Evolutionary conservation across 1,140 invertebrate genomes (phyloP), one percentile per base, ranked within the genome.

Genomic region (Scaptodrosophila lebanonensis): DNA sequence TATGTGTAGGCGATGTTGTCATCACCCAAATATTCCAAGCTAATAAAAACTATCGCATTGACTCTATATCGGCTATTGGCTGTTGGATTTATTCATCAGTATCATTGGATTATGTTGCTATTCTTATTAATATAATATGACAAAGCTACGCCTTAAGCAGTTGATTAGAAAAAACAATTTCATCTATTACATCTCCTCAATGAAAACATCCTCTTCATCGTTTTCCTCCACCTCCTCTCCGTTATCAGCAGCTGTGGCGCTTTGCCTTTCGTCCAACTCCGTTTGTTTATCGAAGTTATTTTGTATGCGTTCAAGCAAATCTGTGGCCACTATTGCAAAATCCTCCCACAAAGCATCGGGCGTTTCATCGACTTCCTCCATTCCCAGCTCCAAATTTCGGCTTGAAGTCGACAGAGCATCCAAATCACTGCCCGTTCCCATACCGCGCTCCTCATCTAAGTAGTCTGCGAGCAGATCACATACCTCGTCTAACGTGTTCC

Each of bases 251-350:
- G 32, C 32, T n/a, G 4, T 51, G 32, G 2, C 12, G 29, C 6
- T 17, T 20, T 6, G 20, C 6, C 39, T 11, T 8, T 15, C 12
- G 6, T 66, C 40, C 30, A 33, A 58, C 29, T 48, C 39, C 18
- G 69, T 60, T 13, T 59, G 69, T n/a, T 36, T 82, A 25, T 84
- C 79, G 13, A 85, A 75, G 9, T 73, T 84, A 15, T 82, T 72
- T 20, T 87, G 86, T 53, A 87, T 77, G 12, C 85, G 71, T 66
- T 92, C 91, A 13, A 92, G 71, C 30, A 92, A 84, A 84, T 91
- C 91, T 7, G 91, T 91, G 13, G 90, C 91, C 3, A 91, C 90
- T 56, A 87, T 83, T 3, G 91, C 90, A 85, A 92, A 92, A 57
- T 91, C 90, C 82, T 92, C 91, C 91, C 91, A 92, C 22, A 89